Conservation (phyloP, 2,888 invertebrate species). For the Vanessa cardui region DNA sequence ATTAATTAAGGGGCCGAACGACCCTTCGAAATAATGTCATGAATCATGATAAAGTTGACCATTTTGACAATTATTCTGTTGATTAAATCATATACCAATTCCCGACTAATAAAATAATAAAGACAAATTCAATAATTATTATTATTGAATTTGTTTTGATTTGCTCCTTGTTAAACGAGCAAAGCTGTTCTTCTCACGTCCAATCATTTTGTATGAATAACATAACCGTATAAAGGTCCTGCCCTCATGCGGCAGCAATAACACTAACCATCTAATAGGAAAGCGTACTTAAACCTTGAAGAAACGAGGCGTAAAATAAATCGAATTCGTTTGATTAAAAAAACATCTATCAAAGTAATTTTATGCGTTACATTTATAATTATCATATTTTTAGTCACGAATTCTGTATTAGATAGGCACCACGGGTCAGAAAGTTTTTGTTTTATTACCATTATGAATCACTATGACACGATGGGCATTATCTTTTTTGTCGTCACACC, state of each 20-base stretch:
- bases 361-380: constrained; percentile 4
- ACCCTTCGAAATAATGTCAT: constrained; percentile 8
- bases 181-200: no score
- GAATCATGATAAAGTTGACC: constrained; percentile 8
- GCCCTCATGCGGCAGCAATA: no score
- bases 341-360: neutral
- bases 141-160: no score
- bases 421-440: constrained; percentile 3
- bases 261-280: no score
- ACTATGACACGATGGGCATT: constrained; percentile 4
- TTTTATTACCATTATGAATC: constrained; percentile 7
- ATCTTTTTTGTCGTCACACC: neutral
- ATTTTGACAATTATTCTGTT: neutral
- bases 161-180: no score
- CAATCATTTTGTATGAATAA: no score
- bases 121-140: no score
- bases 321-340: neutral
- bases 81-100: no score
- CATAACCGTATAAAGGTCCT: no score
- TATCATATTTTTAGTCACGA: constrained; percentile 5
- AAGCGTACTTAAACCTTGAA: no score
- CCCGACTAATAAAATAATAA: no score
- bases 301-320: neutral
- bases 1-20: constrained; percentile 9
- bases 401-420: constrained; percentile 7